A percentile compares a stretch with the other conserved stretches of the same genome.
Conservation (phyloP, 2,888 invertebrate species). For the Cheilosia soror region DNA sequence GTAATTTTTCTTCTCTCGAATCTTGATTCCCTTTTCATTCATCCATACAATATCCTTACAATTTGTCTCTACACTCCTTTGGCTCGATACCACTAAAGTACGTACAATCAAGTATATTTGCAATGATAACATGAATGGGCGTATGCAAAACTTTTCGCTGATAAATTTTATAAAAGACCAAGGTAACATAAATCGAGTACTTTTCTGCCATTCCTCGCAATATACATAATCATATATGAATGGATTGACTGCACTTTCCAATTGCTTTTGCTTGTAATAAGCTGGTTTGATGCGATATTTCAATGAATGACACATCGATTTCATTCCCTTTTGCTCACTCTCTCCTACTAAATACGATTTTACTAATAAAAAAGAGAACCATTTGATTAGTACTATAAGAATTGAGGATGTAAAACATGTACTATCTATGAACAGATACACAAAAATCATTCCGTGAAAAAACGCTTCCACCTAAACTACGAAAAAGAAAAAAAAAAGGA, state of each 20-base stretch:
- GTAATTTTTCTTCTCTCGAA: neutral
- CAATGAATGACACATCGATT: conserved; percentile 52
- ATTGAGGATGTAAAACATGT: conserved; percentile 21
- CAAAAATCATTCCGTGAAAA: conserved; percentile 32
- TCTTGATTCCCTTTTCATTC: conserved; percentile 27
- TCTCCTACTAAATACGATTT: neutral
- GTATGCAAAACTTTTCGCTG: conserved; percentile 54
- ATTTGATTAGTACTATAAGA: conserved; percentile 2
- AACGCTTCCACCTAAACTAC: conserved; percentile 15
- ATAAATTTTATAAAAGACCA: conserved; percentile 20
- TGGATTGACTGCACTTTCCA: conserved; percentile 5
- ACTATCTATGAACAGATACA: conserved; percentile 38
- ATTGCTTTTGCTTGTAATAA: conserved; percentile 31
- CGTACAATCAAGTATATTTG: neutral
- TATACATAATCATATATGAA: too few relatives aligned
- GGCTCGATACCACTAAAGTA: neutral
- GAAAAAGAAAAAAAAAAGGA: conserved; percentile 35
- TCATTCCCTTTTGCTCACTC: conserved; percentile 23
- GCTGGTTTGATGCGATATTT: conserved; percentile 31
- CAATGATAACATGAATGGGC: conserved; percentile 51
- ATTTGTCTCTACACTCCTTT: conserved; percentile 33
- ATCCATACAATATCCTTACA: conserved; percentile 7
- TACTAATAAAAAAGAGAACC: neutral
- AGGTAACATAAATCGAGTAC: neutral
- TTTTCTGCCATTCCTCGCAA: neutral